phyloP scores from a whole-genome alignment of 2,888 invertebrate species.

The Scaptomyza cyrtandrae region DNA sequence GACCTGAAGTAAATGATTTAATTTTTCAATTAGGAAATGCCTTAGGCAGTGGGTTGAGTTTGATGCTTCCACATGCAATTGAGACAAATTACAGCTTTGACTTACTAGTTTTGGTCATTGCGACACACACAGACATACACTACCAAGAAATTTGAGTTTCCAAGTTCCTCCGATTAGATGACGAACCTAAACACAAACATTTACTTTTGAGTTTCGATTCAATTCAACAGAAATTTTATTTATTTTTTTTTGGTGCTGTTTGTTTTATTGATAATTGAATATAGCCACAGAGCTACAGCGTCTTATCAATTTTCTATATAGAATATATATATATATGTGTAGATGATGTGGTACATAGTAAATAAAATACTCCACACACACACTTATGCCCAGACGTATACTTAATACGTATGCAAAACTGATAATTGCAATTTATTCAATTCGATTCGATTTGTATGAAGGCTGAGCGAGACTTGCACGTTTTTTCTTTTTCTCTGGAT shows the following conservation, averaged over 20 bases:
- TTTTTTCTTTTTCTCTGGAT: slow-evolving; percentile 40
- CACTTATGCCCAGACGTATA: slow-evolving; percentile 59
- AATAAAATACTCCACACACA: too few relatives aligned
- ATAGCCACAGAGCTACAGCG: slow-evolving; percentile 7
- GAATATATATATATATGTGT: slow-evolving; percentile 1
- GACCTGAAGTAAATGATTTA: slow-evolving; percentile 70
- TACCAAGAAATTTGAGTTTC: not conserved
- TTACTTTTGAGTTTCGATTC: slow-evolving; percentile 44
- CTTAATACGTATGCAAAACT: slow-evolving; percentile 69
- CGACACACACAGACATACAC: slow-evolving; percentile 16
- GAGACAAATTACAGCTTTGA: slow-evolving; percentile 62
- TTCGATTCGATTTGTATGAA: slow-evolving; percentile 18
- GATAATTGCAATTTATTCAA: slow-evolving; percentile 64
- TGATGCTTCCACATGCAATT: slow-evolving; percentile 52
- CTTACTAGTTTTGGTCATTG: slow-evolving; percentile 17
- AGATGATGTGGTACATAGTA: slow-evolving; percentile 33
- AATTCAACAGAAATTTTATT: slow-evolving; percentile 21
- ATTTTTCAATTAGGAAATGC: slow-evolving; percentile 78
- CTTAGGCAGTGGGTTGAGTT: slow-evolving; percentile 8
- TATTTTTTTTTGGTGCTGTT: slow-evolving; percentile 2
- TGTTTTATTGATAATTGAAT: slow-evolving; percentile 61
- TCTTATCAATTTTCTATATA: slow-evolving; percentile 61
- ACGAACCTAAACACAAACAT: slow-evolving; percentile 48
- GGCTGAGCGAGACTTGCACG: slow-evolving; percentile 47
- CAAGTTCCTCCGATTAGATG: slow-evolving; percentile 41